Evolutionary conservation across 2,113 vertebrate species (phyloP).

Genomic region (Scytalopus superciliaris): DNA sequence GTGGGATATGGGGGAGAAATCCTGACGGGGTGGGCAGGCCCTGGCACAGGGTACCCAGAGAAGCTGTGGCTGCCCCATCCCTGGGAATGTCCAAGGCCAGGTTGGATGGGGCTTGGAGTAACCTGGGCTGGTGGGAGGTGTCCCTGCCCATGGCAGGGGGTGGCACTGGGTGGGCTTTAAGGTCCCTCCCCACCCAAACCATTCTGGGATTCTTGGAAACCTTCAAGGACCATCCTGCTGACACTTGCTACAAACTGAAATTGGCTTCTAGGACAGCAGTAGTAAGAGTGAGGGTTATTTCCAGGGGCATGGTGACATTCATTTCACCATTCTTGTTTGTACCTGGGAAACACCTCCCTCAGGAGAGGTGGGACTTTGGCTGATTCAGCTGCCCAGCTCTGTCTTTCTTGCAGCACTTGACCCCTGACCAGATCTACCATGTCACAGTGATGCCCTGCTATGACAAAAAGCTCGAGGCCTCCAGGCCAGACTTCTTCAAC

Average conservation of each 20-base stretch:
- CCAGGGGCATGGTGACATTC: background rate
- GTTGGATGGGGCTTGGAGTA: background rate
- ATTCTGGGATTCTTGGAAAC: background rate
- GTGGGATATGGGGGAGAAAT: background rate
- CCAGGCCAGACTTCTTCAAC: conserved; percentile 88
- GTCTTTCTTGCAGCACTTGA: conserved; percentile 70
- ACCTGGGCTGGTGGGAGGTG: background rate
- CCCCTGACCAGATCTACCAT: conserved; percentile 86
- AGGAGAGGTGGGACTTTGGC: background rate
- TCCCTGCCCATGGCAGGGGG: background rate
- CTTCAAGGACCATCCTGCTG: background rate
- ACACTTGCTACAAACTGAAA: background rate
- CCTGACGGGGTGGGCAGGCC: background rate
- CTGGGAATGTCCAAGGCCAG: background rate
- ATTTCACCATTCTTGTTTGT: background rate
- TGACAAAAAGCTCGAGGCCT: conserved; percentile 97
- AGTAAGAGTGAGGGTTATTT: background rate
- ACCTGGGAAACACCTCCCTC: background rate
- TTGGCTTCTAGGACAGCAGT: background rate
- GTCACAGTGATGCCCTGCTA: conserved; percentile 96
- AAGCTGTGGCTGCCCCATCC: background rate
- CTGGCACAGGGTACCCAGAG: background rate
- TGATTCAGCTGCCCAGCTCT: background rate
- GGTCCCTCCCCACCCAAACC: background rate
- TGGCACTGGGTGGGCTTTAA: rapidly evolving